Percentiles rank a stretch among this genome's conserved stretches.
Evolutionary conservation across 2,888 invertebrate genomes (phyloP).

Genomic region (Arctia plantaginis): DNA sequence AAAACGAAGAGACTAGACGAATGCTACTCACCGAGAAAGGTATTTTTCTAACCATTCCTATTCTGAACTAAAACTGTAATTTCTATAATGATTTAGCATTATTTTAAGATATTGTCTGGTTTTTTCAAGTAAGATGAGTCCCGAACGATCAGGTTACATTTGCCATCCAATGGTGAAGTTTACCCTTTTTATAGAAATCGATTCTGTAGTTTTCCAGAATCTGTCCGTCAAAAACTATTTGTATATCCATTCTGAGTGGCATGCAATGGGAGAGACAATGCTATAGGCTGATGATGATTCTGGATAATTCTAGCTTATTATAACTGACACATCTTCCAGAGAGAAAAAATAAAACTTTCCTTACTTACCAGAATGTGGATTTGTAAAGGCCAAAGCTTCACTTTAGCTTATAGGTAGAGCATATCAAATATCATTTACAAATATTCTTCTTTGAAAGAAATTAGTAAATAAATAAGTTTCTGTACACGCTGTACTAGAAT

Average conservation of each 20-base stretch:
- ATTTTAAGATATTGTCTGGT: not conserved
- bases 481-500: not conserved
- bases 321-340: not conserved
- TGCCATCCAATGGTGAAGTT: too few species aligned
- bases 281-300: too few species aligned
- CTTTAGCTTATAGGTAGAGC: not conserved
- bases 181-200: not conserved
- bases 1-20: constrained; percentile 62
- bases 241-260: not conserved
- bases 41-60: constrained; percentile 21
- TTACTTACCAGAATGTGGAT: too few species aligned
- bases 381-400: too few species aligned
- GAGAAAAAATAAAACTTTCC: too few species aligned
- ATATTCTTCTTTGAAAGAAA: too few species aligned
- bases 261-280: not conserved
- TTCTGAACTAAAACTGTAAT: not conserved
- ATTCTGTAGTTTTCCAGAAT: not conserved
- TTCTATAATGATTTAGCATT: not conserved
- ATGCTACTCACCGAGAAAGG: constrained; percentile 54
- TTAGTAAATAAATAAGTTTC: not conserved
- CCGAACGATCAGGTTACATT: not conserved
- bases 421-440: too few species aligned
- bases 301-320: not conserved
- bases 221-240: not conserved
- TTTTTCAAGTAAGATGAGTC: not conserved